Percentiles rank a stretch among this genome's conserved stretches.
Evolutionary conservation across 2,113 vertebrate species (phyloP).

Genomic region (Elaphurus davidianus): DNA sequence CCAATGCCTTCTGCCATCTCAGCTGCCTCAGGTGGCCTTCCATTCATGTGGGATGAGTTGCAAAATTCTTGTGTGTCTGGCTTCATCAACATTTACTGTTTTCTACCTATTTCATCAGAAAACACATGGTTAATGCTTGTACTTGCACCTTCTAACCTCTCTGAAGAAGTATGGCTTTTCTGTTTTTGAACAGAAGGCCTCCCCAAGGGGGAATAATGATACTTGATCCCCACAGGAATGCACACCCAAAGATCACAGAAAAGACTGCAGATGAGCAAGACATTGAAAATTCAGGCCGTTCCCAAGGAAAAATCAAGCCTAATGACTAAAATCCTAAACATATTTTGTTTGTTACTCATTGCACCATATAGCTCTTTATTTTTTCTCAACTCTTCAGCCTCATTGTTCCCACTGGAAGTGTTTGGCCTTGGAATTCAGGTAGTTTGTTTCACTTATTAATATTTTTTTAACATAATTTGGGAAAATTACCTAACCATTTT

Average conservation of each 20-base stretch:
- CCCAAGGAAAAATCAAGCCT: not conserved
- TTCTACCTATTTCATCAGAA: constrained; percentile 36
- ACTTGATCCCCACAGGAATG: not conserved
- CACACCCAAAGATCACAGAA: not conserved
- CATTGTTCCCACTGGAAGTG: not conserved
- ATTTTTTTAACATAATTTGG: not conserved
- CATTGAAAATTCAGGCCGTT: not conserved
- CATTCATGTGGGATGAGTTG: constrained; percentile 20
- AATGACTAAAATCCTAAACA: not conserved
- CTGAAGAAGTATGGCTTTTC: not conserved
- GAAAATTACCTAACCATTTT: not conserved
- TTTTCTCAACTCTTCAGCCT: not conserved
- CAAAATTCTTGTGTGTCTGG: constrained; percentile 59
- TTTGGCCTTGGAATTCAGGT: not conserved
- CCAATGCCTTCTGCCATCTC: constrained; percentile 14
- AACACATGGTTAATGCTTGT: constrained; percentile 32
- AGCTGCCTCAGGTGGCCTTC: not conserved
- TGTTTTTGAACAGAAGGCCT: not conserved
- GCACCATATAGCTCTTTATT: not conserved
- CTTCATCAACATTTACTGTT: constrained; percentile 44
- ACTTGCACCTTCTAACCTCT: not conserved
- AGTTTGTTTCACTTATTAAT: not conserved
- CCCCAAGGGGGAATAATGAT: not conserved
- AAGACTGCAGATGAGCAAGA: not conserved
- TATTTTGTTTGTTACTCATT: not conserved